A percentile compares a stretch with the other conserved stretches of the same genome.
Evolutionary conservation across 2,888 invertebrate species (phyloP).

Genomic region (Neuroscelio doddi): DNA sequence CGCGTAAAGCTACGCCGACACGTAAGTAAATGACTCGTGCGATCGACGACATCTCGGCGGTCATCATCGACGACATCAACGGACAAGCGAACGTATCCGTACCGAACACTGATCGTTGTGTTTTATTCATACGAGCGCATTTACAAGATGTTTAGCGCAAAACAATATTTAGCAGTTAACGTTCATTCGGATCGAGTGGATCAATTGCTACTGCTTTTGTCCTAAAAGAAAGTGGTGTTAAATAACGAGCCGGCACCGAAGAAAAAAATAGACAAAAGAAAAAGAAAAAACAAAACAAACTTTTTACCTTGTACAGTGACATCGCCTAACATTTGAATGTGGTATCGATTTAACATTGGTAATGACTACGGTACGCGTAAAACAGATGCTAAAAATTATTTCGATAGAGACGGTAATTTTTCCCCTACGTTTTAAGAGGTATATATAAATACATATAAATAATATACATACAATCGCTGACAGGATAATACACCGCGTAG

Average conservation of each 20-base stretch:
- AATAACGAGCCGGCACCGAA: constrained; percentile 54
- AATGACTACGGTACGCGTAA: constrained; percentile 25
- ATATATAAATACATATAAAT: constrained; percentile 38
- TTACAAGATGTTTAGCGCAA: constrained; percentile 65
- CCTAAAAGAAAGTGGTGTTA: constrained; percentile 53
- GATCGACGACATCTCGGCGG: constrained; percentile 39
- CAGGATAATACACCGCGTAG: constrained; percentile 62
- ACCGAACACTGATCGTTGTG: constrained; percentile 49
- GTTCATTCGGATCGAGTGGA: constrained; percentile 62
- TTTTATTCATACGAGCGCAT: constrained; percentile 52
- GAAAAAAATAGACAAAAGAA: constrained; percentile 43
- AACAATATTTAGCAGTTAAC: constrained; percentile 65
- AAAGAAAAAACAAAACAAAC: constrained; percentile 49
- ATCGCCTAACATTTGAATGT: constrained; percentile 66
- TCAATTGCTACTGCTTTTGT: constrained; percentile 61
- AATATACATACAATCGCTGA: constrained; percentile 54
- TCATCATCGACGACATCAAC: constrained; percentile 38
- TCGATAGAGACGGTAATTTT: constrained; percentile 54
- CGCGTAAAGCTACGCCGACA: constrained; percentile 61
- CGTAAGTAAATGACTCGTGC: constrained; percentile 56
- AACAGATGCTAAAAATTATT: constrained; percentile 37
- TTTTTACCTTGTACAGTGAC: constrained; percentile 72
- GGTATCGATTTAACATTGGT: constrained; percentile 54
- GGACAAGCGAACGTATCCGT: constrained; percentile 46
- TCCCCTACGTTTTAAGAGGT: constrained; percentile 52